phyloP scores from a whole-genome alignment of 2,113 vertebrate genomes.

The Alces alces region DNA sequence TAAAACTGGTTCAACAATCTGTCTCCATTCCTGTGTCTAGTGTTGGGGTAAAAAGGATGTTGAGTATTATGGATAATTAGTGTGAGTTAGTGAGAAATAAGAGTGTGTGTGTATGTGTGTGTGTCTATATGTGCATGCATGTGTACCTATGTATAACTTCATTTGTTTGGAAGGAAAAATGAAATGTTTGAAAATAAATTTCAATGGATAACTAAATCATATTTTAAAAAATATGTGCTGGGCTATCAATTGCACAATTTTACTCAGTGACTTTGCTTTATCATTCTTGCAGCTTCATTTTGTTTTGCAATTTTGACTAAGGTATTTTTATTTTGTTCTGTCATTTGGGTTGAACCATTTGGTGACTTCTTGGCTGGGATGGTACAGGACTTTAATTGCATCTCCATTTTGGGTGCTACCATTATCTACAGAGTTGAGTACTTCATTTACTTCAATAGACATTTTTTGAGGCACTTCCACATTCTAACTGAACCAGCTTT shows the following conservation, averaged over 20 bases:
- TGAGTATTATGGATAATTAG: conserved; percentile 19
- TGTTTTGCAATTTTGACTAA: not conserved
- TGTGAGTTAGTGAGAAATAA: not conserved
- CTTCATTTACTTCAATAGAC: not conserved
- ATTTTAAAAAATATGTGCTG: not conserved
- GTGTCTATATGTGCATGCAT: not conserved
- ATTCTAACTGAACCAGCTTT: not conserved
- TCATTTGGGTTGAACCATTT: not conserved
- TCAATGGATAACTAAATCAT: not conserved
- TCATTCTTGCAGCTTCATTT: not conserved
- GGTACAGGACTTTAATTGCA: not conserved
- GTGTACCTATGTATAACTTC: not conserved
- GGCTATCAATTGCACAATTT: not conserved
- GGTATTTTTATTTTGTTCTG: not conserved
- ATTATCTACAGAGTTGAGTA: not conserved
- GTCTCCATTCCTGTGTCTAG: conserved; percentile 44
- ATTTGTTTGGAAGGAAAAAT: not conserved
- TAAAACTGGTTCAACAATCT: conserved; percentile 28
- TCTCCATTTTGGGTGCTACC: not conserved
- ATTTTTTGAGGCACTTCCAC: not conserved
- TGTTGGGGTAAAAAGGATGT: not conserved
- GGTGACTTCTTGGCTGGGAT: not conserved
- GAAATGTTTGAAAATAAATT: not conserved
- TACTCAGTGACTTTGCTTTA: not conserved
- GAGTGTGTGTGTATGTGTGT: not conserved